A percentile compares a stretch with the other conserved stretches of the same genome.
phyloP scores from a whole-genome alignment of 1,140 invertebrate genomes.

The Microplitis mediator region DNA sequence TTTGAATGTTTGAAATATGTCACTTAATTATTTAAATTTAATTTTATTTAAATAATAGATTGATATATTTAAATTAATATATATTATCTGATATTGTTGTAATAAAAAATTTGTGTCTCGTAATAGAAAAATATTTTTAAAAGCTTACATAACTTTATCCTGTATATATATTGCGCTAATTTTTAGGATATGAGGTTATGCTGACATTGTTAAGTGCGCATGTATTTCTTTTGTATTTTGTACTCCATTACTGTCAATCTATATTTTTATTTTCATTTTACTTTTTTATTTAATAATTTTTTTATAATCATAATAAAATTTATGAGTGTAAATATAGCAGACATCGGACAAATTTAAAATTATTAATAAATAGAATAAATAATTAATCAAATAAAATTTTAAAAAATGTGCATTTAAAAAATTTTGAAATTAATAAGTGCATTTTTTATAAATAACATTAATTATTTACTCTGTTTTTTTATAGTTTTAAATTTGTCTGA shows the following conservation, averaged over 20 bases:
- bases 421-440: no score
- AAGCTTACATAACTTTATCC: constrained; percentile 23
- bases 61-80: neutral
- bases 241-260: neutral
- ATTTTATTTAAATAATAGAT: neutral
- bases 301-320: neutral
- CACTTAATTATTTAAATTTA: no score
- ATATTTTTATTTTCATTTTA: neutral
- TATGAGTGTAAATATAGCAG: no score
- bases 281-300: neutral
- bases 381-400: no score
- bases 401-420: no score
- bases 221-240: neutral
- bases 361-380: no score
- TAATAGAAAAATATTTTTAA: constrained; percentile 19
- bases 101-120: neutral
- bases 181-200: constrained; percentile 23
- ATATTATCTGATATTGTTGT: neutral
- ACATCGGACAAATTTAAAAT: no score
- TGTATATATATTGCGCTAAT: neutral
- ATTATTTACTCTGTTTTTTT: no score
- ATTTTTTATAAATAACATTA: no score
- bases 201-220: constrained; percentile 14
- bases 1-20: no score
- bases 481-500: no score